These are phyloP conservation scores for Ephydatia muelleri DNA, from an alignment of 37 sponge, comb jelly and placozoan genomes.

Conservation along the genomic window DNA sequence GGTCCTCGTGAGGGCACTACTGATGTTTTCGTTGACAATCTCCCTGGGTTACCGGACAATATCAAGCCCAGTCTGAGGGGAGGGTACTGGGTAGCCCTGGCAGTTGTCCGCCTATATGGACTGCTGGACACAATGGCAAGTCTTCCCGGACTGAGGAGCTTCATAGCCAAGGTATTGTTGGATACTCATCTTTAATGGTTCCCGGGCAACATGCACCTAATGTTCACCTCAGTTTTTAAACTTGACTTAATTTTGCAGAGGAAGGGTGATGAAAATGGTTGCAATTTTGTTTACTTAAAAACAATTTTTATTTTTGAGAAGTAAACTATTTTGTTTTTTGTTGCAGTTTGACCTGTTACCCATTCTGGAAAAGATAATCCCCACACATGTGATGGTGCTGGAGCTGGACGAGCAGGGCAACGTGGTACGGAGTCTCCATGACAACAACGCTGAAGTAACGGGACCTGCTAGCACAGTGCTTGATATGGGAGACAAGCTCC, in stretches of 20 bases:
- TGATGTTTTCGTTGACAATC: constrained; percentile 73
- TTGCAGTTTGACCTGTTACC: constrained; percentile 21
- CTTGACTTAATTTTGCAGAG: too few species aligned
- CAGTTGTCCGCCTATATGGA: constrained; percentile 25
- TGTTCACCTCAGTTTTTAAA: too few species aligned
- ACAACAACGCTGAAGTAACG: constrained; percentile 14
- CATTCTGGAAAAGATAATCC: background rate
- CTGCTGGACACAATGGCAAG: constrained; percentile 25
- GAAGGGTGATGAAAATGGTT: too few species aligned
- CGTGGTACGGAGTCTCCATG: constrained; percentile 37
- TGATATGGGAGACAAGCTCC: constrained; percentile 38
- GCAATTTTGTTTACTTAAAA: too few species aligned
- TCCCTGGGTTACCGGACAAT: constrained; percentile 85
- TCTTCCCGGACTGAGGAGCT: constrained; percentile 8
- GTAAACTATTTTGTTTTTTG: background rate
- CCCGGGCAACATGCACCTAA: too few species aligned
- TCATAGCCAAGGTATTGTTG: background rate
- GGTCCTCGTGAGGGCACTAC: constrained; percentile 45
- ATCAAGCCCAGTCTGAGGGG: constrained; percentile 53
- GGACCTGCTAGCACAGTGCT: constrained; percentile 39
- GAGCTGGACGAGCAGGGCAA: constrained; percentile 32
- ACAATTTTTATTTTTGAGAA: too few species aligned
- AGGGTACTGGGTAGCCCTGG: constrained; percentile 76
- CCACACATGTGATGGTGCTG: constrained; percentile 39
- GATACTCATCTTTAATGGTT: background rate